phyloP scores from a whole-genome alignment of 2,113 vertebrate species.

The Hypanus sabinus region DNA sequence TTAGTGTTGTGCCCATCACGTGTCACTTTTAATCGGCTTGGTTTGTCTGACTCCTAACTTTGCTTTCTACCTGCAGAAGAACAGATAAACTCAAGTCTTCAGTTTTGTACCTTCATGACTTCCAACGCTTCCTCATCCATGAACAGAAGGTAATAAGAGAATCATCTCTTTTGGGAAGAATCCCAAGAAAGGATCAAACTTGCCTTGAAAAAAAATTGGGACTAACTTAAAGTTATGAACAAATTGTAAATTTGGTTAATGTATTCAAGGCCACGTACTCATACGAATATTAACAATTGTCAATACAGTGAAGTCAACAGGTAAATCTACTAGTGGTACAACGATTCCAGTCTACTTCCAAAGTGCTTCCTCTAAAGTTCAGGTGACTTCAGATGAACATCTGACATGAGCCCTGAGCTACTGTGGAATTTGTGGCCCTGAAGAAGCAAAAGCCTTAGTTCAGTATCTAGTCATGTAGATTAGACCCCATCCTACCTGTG shows the following conservation, averaged over 20 bases:
- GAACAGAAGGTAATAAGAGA: constrained; percentile 73
- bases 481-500: no score
- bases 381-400: neutral
- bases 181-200: neutral
- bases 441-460: neutral
- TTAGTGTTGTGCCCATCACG: neutral
- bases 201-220: neutral
- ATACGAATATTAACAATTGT: neutral
- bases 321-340: neutral
- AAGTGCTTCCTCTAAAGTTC: neutral
- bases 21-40: neutral
- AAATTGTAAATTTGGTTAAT: neutral
- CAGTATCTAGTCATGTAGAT: neutral
- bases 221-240: neutral
- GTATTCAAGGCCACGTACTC: neutral
- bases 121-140: constrained; percentile 82
- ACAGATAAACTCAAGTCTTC: constrained; percentile 81
- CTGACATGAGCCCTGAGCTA: neutral
- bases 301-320: neutral
- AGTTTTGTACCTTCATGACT: constrained; percentile 77
- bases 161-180: neutral
- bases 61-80: constrained; percentile 60
- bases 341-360: no score
- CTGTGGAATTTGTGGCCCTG: neutral
- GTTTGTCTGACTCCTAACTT: neutral